These are phyloP conservation scores for Oscheius sp. DNA, from an alignment of 2,888 invertebrate species.

Conservation along the genomic window DNA sequence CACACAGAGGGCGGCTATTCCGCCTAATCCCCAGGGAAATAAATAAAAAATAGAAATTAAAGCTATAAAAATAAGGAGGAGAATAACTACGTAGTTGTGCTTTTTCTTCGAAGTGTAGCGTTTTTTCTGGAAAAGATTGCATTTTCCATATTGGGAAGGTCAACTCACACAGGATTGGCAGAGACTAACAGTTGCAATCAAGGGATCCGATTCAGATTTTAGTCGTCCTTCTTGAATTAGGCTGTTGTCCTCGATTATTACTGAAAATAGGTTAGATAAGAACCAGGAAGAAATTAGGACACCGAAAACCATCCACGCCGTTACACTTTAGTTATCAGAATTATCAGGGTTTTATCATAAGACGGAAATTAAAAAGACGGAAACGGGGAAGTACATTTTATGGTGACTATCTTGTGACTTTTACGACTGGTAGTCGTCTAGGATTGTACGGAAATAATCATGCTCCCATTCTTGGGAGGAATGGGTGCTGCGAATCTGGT, in stretches of 20 bases:
- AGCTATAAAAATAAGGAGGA: neutral
- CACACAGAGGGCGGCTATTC: neutral
- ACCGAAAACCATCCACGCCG: no score
- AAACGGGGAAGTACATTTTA: no score
- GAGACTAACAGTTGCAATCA: neutral
- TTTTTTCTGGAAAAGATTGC: neutral
- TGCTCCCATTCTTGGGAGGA: no score
- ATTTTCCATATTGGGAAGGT: neutral
- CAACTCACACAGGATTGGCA: conserved; percentile 2
- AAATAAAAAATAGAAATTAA: neutral
- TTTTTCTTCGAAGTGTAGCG: neutral
- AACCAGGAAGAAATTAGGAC: neutral
- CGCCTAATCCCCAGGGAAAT: neutral
- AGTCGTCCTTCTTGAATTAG: neutral
- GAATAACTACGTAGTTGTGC: neutral
- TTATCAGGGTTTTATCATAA: neutral
- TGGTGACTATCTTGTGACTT: no score
- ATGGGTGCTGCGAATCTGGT: no score
- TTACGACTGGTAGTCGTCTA: no score
- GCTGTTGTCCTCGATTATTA: conserved; percentile 1
- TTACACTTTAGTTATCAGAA: neutral
- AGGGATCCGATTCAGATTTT: neutral
- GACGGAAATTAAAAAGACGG: neutral
- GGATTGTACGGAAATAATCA: no score
- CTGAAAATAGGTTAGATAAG: conserved; percentile 3